A percentile compares a stretch with the other conserved stretches of the same genome.
These are phyloP conservation scores for Prenolepis imparis DNA, from an alignment of 2,888 invertebrate genomes.

Conservation along the genomic window DNA sequence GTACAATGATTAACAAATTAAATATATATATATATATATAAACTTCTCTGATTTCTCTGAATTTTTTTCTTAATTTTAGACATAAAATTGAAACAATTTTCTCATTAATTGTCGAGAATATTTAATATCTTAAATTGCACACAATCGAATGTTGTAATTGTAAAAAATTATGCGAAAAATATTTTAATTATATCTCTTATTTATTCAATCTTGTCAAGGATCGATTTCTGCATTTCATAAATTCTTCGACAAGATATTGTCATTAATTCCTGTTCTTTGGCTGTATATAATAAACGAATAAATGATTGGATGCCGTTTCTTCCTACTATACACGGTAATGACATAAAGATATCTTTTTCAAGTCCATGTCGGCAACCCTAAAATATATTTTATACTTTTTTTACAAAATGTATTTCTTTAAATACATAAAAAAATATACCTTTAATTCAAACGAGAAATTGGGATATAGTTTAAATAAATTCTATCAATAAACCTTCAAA, in stretches of 20 bases:
- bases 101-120: conserved; percentile 13
- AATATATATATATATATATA: background rate
- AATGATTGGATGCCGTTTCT: conserved; percentile 82
- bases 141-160: conserved; percentile 9
- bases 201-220: conserved; percentile 77
- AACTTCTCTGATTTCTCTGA: background rate
- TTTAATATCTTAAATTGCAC: conserved; percentile 14
- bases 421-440: background rate
- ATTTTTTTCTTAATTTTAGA: background rate
- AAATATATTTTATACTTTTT: conserved; percentile 21
- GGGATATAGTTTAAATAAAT: background rate
- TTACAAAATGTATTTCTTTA: background rate
- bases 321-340: conserved; percentile 87
- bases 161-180: conserved; percentile 9
- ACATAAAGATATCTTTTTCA: conserved; percentile 88
- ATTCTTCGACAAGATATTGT: conserved; percentile 79
- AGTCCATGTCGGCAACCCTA: conserved; percentile 87
- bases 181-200: background rate
- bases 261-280: conserved; percentile 80
- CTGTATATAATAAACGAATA: conserved; percentile 79
- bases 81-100: background rate
- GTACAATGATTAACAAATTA: background rate
- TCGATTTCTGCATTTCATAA: conserved; percentile 79
- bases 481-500: conserved; percentile 84
- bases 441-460: background rate